Evolutionary conservation across 2,888 invertebrate species (phyloP).

Genomic region (Digitonthophagus gazella): DNA sequence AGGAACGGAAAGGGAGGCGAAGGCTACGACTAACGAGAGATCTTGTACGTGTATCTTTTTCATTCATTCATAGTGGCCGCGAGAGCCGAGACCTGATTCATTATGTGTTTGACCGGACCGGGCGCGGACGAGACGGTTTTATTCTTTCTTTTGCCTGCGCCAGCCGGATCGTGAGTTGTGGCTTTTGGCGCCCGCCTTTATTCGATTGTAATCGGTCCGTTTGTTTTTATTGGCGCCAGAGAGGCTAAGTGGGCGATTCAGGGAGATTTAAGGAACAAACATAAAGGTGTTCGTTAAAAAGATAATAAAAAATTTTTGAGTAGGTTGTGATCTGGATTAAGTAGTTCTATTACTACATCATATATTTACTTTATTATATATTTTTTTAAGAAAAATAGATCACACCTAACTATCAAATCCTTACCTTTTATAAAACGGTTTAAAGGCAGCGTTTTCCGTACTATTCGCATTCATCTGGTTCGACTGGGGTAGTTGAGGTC

Average conservation of each 20-base stretch:
- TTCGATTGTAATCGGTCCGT: slow-evolving; percentile 2
- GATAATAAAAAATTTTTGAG: not conserved
- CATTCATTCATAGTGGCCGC: slow-evolving; percentile 13
- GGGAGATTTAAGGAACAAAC: not conserved
- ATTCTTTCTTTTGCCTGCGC: slow-evolving; percentile 1
- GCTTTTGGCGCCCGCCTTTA: slow-evolving; percentile 14
- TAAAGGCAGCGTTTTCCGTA: slow-evolving; percentile 65
- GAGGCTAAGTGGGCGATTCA: not conserved
- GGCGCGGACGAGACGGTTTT: slow-evolving; percentile 1
- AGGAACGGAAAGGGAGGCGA: slow-evolving; percentile 2
- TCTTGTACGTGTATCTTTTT: slow-evolving; percentile 10
- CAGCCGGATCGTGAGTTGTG: slow-evolving; percentile 8
- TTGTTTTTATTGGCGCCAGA: slow-evolving; percentile 1
- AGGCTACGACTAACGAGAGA: slow-evolving; percentile 13
- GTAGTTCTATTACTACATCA: not conserved
- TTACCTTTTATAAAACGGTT: slow-evolving; percentile 89
- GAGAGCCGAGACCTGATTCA: slow-evolving; percentile 2
- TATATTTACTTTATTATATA: not conserved
- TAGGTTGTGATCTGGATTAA: not conserved
- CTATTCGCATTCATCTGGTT: slow-evolving; percentile 37
- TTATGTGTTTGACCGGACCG: slow-evolving; percentile 1
- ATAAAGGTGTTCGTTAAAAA: not conserved
- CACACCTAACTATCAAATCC: too few species aligned
- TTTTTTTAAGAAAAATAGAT: too few species aligned
- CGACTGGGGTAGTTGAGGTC: slow-evolving; percentile 51